Conservation (phyloP, 2,113 vertebrate genomes). For the Mus musculus region GRCm39 chr9:85908501-85909000, state of each 20-base stretch:
- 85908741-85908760: slow-evolving; percentile 36
- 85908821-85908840: not conserved
- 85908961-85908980: not conserved
- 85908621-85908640: slow-evolving; percentile 4
- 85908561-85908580: not conserved
- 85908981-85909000: not conserved
- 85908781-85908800: not conserved
- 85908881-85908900: not conserved
- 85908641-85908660: not conserved
- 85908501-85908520: not conserved
- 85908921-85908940: not conserved
- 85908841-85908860: not conserved
- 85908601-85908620: not conserved
- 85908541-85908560: not conserved
- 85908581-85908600: slow-evolving; percentile 31
- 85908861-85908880: not conserved
- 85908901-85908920: not conserved
- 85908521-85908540: not conserved
- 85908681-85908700: not conserved
- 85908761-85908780: not conserved
- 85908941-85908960: not conserved
- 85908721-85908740: not conserved
- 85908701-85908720: not conserved
- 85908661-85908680: not conserved
- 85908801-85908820: not conserved